These are phyloP conservation scores for Pecten maximus DNA, from an alignment of 2,888 invertebrate species.

Conservation along the genomic window DNA sequence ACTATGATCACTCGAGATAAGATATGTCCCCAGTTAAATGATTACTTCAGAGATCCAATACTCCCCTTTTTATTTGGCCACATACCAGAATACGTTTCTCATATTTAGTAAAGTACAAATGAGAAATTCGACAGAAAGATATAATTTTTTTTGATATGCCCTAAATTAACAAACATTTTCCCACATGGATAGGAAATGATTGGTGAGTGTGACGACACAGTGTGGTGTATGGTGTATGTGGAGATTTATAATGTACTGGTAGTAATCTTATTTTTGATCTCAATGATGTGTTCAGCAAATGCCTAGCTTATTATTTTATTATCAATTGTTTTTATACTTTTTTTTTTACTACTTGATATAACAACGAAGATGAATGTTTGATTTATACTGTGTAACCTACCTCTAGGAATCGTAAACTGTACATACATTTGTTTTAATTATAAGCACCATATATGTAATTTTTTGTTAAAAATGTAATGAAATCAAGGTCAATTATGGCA, in stretches of 20 bases:
- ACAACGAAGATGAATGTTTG: slow-evolving; percentile 17
- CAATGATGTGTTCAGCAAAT: slow-evolving; percentile 4
- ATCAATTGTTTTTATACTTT: not conserved
- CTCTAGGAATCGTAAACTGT: slow-evolving; percentile 23
- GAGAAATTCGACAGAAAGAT: not conserved
- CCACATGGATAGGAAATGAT: not conserved
- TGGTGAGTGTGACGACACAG: too few relatives aligned
- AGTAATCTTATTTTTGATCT: not conserved
- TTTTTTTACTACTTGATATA: slow-evolving; percentile 8
- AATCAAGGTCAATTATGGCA: not conserved
- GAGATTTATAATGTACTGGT: not conserved
- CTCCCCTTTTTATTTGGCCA: too few relatives aligned
- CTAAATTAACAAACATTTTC: not conserved
- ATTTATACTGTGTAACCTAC: not conserved
- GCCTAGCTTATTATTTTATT: not conserved
- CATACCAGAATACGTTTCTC: too few relatives aligned
- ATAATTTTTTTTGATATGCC: not conserved
- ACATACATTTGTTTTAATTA: slow-evolving; percentile 25
- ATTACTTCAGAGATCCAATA: too few relatives aligned
- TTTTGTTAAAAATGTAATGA: not conserved
- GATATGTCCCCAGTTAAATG: too few relatives aligned
- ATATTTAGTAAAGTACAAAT: too few relatives aligned
- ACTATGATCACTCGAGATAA: too few relatives aligned
- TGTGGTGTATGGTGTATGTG: not conserved
- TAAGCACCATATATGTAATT: not conserved